phyloP scores from a whole-genome alignment of 2,113 vertebrate genomes.

The Sorex araneus region DNA sequence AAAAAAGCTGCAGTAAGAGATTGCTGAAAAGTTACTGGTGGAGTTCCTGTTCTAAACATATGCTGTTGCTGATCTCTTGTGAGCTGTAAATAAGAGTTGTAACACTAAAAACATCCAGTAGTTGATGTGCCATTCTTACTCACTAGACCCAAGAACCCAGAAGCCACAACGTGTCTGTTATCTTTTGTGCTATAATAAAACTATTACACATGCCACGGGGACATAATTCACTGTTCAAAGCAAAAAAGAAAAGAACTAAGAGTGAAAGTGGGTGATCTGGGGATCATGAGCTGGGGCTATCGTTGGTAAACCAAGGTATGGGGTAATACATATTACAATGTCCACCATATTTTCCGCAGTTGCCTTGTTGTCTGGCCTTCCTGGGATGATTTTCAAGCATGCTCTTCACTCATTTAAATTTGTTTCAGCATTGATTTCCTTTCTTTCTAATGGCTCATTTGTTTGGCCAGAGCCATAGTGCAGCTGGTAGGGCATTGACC shows the following conservation, averaged over 20 bases:
- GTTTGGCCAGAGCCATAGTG: too few species aligned
- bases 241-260: neutral
- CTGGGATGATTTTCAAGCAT: neutral
- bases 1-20: too few species aligned
- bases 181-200: neutral
- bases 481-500: too few species aligned
- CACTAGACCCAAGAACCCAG: too few species aligned
- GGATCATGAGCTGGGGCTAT: neutral
- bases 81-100: too few species aligned
- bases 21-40: too few species aligned
- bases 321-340: fast-evolving
- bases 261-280: neutral
- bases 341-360: neutral
- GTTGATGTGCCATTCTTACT: too few species aligned
- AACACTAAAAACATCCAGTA: too few species aligned
- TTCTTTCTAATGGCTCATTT: neutral
- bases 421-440: conserved; percentile 36
- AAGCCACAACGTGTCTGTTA: too few species aligned
- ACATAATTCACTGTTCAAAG: neutral
- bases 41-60: too few species aligned
- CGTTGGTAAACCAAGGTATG: neutral
- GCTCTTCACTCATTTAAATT: neutral
- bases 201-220: too few species aligned
- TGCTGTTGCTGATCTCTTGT: too few species aligned
- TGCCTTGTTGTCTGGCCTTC: neutral